Evolutionary conservation across 2,113 vertebrate species (phyloP).

Genomic region (Glareola pratincola): DNA sequence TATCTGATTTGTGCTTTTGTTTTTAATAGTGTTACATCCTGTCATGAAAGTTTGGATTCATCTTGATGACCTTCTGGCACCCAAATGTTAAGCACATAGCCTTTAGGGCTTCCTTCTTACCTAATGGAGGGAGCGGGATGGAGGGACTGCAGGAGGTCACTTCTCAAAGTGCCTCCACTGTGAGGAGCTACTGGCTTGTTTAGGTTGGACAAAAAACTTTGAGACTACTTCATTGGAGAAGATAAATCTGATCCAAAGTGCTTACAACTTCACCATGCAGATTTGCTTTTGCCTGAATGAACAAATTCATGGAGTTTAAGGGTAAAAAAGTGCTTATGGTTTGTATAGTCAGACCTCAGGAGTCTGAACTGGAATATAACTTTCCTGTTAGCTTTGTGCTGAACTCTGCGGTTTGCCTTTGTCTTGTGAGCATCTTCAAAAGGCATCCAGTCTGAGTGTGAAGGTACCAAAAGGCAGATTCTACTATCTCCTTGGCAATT

Average conservation of each 20-base stretch:
- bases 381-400: neutral
- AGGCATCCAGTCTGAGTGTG: neutral
- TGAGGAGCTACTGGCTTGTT: neutral
- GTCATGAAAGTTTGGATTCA: neutral
- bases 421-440: neutral
- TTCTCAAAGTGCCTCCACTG: neutral
- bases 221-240: neutral
- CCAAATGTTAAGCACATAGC: accelerated
- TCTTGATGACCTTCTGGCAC: neutral
- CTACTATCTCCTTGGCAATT: neutral
- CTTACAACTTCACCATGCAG: neutral
- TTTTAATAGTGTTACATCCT: neutral
- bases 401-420: neutral
- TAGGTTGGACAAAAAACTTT: neutral
- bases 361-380: neutral
- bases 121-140: neutral
- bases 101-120: neutral
- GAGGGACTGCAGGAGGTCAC: neutral
- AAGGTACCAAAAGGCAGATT: neutral
- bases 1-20: neutral
- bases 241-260: neutral
- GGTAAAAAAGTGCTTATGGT: neutral
- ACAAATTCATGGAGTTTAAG: neutral
- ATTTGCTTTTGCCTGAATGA: neutral
- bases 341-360: neutral